phyloP scores from a whole-genome alignment of 2,113 vertebrate species.

The Anoplopoma fimbria region DNA sequence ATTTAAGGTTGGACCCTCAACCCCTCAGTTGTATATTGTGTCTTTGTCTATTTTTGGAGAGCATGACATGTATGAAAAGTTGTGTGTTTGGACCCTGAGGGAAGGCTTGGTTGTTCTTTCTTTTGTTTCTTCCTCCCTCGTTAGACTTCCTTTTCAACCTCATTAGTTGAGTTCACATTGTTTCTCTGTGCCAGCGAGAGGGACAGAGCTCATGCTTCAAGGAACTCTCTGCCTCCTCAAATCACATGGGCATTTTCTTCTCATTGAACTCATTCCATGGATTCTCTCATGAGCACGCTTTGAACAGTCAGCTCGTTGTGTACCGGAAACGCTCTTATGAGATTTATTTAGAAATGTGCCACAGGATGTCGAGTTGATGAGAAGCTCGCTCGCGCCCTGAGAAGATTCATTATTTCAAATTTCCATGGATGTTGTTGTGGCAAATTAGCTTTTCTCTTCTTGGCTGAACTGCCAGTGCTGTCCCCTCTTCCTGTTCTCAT shows the following conservation, averaged over 20 bases:
- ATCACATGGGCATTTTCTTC: not conserved
- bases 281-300: not conserved
- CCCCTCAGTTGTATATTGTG: not conserved
- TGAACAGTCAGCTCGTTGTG: not conserved
- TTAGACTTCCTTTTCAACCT: slow-evolving; percentile 36
- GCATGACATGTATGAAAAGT: slow-evolving; percentile 7
- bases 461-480: slow-evolving; percentile 7
- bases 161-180: slow-evolving; percentile 41
- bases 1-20: slow-evolving; percentile 6
- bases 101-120: slow-evolving; percentile 1
- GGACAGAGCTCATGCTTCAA: slow-evolving; percentile 22
- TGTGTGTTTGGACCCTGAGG: slow-evolving; percentile 18
- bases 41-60: slow-evolving; percentile 10
- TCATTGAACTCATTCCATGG: not conserved
- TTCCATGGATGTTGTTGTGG: slow-evolving; percentile 39
- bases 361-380: slow-evolving; percentile 28
- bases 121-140: not conserved
- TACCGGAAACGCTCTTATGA: not conserved
- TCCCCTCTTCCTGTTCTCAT: slow-evolving; percentile 9
- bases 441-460: slow-evolving; percentile 18
- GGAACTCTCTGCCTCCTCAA: slow-evolving; percentile 2
- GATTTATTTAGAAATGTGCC: slow-evolving; percentile 28
- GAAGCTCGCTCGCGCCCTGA: not conserved
- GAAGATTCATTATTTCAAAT: slow-evolving; percentile 51
- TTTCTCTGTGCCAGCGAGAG: not conserved